phyloP scores from a whole-genome alignment of 2,797 vertebrate genomes.

The Macrochelys suwanniensis region DNA sequence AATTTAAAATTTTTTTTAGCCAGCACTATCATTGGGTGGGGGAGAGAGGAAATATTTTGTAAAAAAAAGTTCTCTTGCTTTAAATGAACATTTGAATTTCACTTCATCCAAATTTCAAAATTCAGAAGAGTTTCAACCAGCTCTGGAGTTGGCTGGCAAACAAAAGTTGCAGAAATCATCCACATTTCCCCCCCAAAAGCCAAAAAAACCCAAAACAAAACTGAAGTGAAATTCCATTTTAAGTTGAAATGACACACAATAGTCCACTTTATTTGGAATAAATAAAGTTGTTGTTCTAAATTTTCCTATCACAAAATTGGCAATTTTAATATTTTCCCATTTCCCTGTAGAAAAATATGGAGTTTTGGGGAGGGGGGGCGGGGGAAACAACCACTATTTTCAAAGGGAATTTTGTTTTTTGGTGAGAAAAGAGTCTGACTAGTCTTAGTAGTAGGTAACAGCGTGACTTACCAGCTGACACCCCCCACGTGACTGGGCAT shows the following conservation, averaged over 20 bases:
- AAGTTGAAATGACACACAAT: neutral
- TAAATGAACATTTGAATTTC: neutral
- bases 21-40: accelerated
- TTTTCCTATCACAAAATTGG: neutral
- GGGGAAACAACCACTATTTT: accelerated
- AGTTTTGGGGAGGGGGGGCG: accelerated
- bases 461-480: neutral
- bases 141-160: neutral
- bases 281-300: too few relatives aligned
- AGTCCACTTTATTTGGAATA: neutral
- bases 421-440: neutral
- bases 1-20: neutral
- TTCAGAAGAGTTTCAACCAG: neutral
- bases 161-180: neutral
- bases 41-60: neutral
- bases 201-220: neutral
- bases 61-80: neutral
- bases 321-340: neutral
- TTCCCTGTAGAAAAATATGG: neutral
- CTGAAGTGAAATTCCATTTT: neutral
- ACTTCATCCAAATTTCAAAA: neutral
- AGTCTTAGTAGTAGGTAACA: neutral
- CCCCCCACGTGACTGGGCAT: neutral
- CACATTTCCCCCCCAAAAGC: neutral
- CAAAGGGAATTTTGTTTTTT: neutral